Percentiles rank a stretch among this genome's conserved stretches.
phyloP scores from a whole-genome alignment of 2,888 invertebrate genomes.

The Chrysina gloriosa region DNA sequence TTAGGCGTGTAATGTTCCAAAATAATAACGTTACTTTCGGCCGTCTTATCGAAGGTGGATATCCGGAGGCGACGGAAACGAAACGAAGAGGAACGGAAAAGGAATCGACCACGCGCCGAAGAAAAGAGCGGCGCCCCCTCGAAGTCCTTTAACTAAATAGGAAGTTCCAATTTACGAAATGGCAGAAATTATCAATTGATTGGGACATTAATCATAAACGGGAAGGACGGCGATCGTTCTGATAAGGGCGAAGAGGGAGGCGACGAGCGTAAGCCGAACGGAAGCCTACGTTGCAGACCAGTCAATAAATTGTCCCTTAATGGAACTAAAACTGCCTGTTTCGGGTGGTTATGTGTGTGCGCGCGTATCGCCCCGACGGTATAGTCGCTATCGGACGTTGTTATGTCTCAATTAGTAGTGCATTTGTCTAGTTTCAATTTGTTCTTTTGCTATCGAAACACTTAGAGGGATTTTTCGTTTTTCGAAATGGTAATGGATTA shows the following conservation, averaged over 20 bases:
- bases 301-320: constrained; percentile 36
- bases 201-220: constrained; percentile 38
- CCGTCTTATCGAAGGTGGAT: constrained; percentile 22
- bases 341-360: not conserved
- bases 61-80: not conserved
- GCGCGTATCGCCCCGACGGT: not conserved
- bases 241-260: constrained; percentile 22
- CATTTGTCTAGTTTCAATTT: not conserved
- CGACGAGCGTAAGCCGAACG: constrained; percentile 5
- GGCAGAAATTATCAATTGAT: constrained; percentile 38
- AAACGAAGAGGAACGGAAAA: not conserved
- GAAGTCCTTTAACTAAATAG: constrained; percentile 34
- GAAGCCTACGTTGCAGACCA: constrained; percentile 18
- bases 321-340: constrained; percentile 35
- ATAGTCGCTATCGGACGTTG: too few relatives aligned
- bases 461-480: too few relatives aligned
- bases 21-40: constrained; percentile 22
- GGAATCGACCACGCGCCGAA: constrained; percentile 11
- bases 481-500: too few relatives aligned
- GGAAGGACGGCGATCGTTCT: constrained; percentile 22
- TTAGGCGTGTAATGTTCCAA: constrained; percentile 20
- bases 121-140: constrained; percentile 28
- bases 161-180: constrained; percentile 37
- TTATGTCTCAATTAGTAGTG: constrained; percentile 15
- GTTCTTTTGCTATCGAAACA: too few relatives aligned